These are phyloP conservation scores for Ctenomys sociabilis DNA, from an alignment of 2,113 vertebrate genomes.

Conservation along the genomic window DNA sequence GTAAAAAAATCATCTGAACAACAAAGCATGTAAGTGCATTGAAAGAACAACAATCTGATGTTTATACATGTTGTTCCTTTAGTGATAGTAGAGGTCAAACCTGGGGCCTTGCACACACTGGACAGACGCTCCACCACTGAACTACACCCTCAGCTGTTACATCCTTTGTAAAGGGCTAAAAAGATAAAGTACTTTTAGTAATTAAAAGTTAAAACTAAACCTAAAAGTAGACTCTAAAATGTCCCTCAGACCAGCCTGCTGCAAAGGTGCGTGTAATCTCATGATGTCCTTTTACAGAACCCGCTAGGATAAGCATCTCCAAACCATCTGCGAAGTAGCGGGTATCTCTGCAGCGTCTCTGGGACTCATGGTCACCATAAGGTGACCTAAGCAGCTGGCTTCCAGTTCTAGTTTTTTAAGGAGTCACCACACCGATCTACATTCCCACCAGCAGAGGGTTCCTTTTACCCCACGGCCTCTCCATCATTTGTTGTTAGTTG, in stretches of 20 bases:
- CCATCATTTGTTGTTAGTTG: no score
- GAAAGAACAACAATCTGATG: not conserved
- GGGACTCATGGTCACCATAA: not conserved
- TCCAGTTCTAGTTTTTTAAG: no score
- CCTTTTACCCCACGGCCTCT: no score
- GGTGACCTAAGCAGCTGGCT: not conserved
- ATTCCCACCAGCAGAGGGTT: no score
- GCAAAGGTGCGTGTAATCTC: not conserved
- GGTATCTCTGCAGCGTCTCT: not conserved
- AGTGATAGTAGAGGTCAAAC: not conserved
- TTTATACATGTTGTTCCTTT: not conserved
- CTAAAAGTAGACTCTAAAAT: not conserved
- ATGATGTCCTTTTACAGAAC: not conserved
- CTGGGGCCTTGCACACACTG: not conserved
- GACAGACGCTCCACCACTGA: not conserved
- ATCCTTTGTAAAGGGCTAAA: not conserved
- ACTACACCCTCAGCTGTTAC: not conserved
- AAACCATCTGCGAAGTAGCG: not conserved
- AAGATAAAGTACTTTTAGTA: no score
- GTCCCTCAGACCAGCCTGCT: not conserved
- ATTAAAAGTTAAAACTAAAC: constrained; percentile 22
- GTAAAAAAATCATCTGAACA: not conserved
- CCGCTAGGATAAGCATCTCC: not conserved
- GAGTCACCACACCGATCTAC: no score
- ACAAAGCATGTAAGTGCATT: not conserved